These are phyloP conservation scores for Chaenocephalus aceratus DNA, from an alignment of 2,113 vertebrate species.

Conservation along the genomic window DNA sequence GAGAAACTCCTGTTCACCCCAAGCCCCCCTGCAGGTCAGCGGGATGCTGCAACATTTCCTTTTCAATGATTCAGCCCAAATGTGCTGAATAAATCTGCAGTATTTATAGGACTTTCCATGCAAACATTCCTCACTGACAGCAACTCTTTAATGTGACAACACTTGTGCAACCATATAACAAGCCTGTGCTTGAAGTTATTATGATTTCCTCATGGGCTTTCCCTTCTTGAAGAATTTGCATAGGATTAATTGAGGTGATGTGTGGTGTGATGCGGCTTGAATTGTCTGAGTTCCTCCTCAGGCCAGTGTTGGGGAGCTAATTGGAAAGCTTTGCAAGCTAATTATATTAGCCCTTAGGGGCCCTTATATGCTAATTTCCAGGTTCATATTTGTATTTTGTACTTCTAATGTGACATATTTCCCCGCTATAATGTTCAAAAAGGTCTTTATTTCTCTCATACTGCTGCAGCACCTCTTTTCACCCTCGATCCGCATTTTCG, in stretches of 20 bases:
- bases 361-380: no score
- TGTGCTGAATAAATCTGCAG: constrained; percentile 3
- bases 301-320: not conserved
- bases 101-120: constrained; percentile 37
- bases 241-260: not conserved
- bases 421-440: no score
- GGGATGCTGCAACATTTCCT: constrained; percentile 24
- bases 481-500: no score
- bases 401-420: no score
- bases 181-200: not conserved
- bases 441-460: no score
- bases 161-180: not conserved
- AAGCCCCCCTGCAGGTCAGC: constrained; percentile 1
- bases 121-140: constrained; percentile 7
- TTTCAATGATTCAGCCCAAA: constrained; percentile 15
- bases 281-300: not conserved
- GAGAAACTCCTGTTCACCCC: constrained; percentile 50
- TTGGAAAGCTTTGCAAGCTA: no score
- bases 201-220: not conserved
- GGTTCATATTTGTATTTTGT: no score
- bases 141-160: not conserved
- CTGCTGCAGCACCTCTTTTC: no score
- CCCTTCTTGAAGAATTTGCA: not conserved
- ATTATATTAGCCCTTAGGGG: no score
- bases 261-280: not conserved